phyloP scores from a whole-genome alignment of 2,888 invertebrate species.

The Siphonodentalium dalli region DNA sequence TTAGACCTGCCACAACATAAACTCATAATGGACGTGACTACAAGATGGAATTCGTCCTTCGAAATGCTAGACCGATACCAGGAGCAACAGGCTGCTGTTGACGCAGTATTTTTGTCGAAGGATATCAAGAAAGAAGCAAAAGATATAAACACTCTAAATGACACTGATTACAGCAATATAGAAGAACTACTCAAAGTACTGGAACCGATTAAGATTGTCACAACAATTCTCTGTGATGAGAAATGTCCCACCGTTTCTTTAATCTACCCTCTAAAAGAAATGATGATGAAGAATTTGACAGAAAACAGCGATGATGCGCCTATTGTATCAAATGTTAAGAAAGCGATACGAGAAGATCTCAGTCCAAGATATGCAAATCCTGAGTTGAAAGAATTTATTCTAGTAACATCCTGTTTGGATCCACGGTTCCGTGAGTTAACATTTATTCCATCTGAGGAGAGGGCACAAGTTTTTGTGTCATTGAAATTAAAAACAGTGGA shows the following conservation, averaged over 20 bases:
- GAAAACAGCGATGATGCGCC: background rate
- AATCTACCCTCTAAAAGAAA: slow-evolving; percentile 3
- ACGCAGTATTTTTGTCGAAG: background rate
- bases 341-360: background rate
- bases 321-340: background rate
- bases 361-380: background rate
- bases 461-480: too few relatives aligned
- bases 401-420: background rate
- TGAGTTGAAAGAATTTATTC: background rate
- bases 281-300: background rate
- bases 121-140: slow-evolving; percentile 1
- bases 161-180: background rate
- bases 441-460: too few relatives aligned
- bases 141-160: background rate
- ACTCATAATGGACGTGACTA: background rate
- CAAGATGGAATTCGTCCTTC: slow-evolving; percentile 3
- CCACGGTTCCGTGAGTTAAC: too few relatives aligned
- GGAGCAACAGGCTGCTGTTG: background rate
- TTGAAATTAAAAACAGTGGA: too few relatives aligned
- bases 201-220: slow-evolving; percentile 3
- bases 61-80: background rate
- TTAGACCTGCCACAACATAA: background rate
- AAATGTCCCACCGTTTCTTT: slow-evolving; percentile 1
- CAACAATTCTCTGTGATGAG: slow-evolving; percentile 2
- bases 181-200: background rate